Conservation (phyloP, 2,113 vertebrate species). For the Prietella phreatophila region DNA sequence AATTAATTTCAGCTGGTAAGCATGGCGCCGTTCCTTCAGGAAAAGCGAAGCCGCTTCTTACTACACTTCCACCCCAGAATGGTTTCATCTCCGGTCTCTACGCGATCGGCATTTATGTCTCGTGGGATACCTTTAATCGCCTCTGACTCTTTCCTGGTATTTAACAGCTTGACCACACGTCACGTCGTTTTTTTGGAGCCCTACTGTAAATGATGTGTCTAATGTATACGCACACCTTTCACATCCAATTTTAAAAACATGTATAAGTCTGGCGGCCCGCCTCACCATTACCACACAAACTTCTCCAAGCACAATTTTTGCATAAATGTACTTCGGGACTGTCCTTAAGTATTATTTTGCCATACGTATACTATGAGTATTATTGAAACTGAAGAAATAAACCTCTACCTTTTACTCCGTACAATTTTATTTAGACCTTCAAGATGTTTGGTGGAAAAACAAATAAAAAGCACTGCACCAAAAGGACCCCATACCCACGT, state of each 20-base stretch:
- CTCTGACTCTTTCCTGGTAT: neutral
- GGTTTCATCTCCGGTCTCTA: neutral
- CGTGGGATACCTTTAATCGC: neutral
- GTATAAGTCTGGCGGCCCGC: too few relatives aligned
- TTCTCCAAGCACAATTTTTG: too few relatives aligned
- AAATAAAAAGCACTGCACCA: too few relatives aligned
- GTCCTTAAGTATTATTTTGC: neutral
- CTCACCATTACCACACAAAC: too few relatives aligned
- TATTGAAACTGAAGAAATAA: neutral
- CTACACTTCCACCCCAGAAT: neutral
- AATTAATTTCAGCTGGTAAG: neutral
- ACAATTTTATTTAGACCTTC: too few relatives aligned
- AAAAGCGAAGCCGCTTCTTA: neutral
- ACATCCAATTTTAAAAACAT: too few relatives aligned
- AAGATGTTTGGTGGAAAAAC: too few relatives aligned
- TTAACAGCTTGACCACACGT: neutral
- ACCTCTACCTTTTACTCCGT: too few relatives aligned
- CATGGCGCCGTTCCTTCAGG: neutral
- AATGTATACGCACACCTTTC: neutral
- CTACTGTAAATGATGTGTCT: neutral
- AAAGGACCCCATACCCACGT: too few relatives aligned
- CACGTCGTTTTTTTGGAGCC: too few relatives aligned
- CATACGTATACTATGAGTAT: neutral
- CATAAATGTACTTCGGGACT: too few relatives aligned
- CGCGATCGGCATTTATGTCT: too few relatives aligned